phyloP scores from a whole-genome alignment of 2,888 invertebrate genomes.

The Lycocerus yunnanus region DNA sequence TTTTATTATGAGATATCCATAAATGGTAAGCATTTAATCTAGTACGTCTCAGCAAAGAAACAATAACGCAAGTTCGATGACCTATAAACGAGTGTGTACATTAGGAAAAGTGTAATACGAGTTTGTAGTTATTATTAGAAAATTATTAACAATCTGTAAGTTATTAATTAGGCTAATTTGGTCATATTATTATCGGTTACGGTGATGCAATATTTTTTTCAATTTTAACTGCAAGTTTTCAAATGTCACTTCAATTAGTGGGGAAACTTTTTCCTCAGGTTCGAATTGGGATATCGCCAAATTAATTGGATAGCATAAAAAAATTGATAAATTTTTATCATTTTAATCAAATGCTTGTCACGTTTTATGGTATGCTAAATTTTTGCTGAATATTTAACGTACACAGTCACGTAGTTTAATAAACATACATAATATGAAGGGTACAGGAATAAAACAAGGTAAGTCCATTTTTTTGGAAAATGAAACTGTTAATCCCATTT shows the following conservation, averaged over 20 bases:
- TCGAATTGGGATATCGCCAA: neutral
- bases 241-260: neutral
- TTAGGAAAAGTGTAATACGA: neutral
- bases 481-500: no score
- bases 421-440: no score
- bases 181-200: neutral
- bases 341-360: neutral
- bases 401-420: neutral
- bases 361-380: neutral
- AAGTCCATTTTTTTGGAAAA: no score
- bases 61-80: neutral
- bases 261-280: neutral
- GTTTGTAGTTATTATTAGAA: neutral
- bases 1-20: conserved; percentile 10
- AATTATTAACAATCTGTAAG: neutral
- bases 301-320: neutral
- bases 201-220: neutral
- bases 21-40: conserved; percentile 5
- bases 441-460: no score
- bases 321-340: neutral
- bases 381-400: neutral
- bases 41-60: neutral
- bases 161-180: neutral
- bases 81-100: neutral
- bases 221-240: neutral